Evolutionary conservation across 2,888 invertebrate genomes (phyloP).

Genomic region (Dicycla oo): DNA sequence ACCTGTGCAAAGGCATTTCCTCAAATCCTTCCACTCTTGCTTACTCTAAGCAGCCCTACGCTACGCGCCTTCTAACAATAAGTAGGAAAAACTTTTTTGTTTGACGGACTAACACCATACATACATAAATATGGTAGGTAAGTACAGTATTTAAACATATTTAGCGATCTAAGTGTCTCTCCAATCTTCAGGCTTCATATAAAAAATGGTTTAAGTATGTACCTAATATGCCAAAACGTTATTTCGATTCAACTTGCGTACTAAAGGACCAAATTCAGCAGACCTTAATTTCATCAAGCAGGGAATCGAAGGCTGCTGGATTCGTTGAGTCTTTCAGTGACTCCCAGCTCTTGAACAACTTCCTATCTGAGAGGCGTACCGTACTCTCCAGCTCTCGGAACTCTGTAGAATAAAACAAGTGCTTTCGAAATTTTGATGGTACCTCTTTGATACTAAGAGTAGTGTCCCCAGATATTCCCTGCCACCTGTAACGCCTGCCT

Average conservation of each 20-base stretch:
- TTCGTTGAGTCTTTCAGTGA: conserved; percentile 80
- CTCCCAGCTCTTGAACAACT: conserved; percentile 85
- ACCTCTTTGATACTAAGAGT: neutral
- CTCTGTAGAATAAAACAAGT: conserved; percentile 69
- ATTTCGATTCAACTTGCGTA: neutral
- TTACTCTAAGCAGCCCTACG: too few relatives aligned
- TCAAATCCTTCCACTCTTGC: too few relatives aligned
- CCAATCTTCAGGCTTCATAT: neutral
- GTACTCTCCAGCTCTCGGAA: conserved; percentile 83
- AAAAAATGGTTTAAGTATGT: neutral
- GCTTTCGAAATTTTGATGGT: neutral
- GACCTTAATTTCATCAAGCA: conserved; percentile 84
- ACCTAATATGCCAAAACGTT: neutral
- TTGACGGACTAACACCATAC: too few relatives aligned
- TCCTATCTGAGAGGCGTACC: conserved; percentile 83
- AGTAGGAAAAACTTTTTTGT: too few relatives aligned
- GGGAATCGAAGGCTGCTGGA: conserved; percentile 77
- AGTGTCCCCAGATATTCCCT: neutral
- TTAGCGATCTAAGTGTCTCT: neutral
- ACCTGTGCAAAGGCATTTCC: too few relatives aligned
- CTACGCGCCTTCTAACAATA: too few relatives aligned
- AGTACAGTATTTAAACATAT: too few relatives aligned
- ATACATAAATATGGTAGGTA: too few relatives aligned
- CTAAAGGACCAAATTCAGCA: neutral
- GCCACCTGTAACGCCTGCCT: too few relatives aligned